Conservation (phyloP, 2,113 vertebrate genomes). For the Amia ocellicauda region DNA sequence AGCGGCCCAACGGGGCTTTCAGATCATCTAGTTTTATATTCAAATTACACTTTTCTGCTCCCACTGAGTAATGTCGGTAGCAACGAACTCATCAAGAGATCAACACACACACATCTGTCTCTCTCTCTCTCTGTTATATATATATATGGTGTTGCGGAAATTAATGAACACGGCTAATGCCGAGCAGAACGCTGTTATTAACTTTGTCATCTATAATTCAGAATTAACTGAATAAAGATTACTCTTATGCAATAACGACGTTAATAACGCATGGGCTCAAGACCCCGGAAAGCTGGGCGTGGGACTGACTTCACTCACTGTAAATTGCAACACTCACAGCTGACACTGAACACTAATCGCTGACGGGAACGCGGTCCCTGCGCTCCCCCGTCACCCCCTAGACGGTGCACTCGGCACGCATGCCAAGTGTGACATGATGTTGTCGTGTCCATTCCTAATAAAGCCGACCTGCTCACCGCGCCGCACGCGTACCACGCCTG, state of each 20-base stretch:
- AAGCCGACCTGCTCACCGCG: too few species aligned
- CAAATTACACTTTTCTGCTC: not conserved
- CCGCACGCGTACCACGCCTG: too few species aligned
- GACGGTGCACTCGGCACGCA: too few species aligned
- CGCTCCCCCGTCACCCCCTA: too few species aligned
- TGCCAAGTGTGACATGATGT: too few species aligned
- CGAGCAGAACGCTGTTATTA: not conserved
- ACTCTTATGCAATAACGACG: not conserved
- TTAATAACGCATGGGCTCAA: not conserved
- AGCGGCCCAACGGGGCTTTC: too few species aligned
- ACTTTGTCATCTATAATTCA: not conserved
- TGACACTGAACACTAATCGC: not conserved
- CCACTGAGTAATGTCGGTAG: not conserved
- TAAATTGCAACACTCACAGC: slow-evolving; percentile 26
- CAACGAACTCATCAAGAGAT: not conserved
- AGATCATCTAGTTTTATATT: not conserved
- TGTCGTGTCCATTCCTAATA: too few species aligned
- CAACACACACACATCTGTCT: too few species aligned
- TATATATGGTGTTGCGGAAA: not conserved
- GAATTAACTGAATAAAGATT: not conserved
- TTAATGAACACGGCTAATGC: not conserved
- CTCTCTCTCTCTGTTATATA: too few species aligned
- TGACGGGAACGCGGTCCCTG: not conserved
- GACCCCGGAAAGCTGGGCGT: not conserved
- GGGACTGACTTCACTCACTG: slow-evolving; percentile 9